phyloP scores from a whole-genome alignment of 2,797 vertebrate genomes.

The Enteromius argenteus region DNA sequence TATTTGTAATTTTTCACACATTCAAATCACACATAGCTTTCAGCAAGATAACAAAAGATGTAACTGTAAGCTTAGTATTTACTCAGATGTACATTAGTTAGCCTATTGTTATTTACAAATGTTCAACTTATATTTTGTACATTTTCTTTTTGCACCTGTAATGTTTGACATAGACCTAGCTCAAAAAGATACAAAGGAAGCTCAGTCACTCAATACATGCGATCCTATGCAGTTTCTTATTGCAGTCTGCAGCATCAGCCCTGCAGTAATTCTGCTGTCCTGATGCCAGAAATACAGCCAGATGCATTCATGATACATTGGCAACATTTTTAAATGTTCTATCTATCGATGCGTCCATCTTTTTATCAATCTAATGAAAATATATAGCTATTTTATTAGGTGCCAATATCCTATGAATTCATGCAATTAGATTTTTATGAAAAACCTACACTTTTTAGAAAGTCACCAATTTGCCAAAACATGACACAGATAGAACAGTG shows the following conservation, averaged over 20 bases:
- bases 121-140: neutral
- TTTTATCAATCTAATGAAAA: neutral
- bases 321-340: neutral
- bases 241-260: neutral
- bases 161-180: neutral
- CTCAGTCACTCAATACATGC: neutral
- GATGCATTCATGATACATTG: neutral
- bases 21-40: neutral
- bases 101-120: neutral
- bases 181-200: neutral
- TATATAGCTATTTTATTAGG: neutral
- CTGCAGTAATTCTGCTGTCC: conserved; percentile 19
- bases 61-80: neutral
- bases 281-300: conserved; percentile 11
- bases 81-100: neutral
- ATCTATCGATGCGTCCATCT: neutral
- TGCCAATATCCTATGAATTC: neutral
- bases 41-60: neutral
- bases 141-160: neutral
- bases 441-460: neutral
- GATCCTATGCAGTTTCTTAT: neutral
- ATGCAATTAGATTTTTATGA: neutral
- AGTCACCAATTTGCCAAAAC: neutral
- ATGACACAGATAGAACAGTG: neutral
- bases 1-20: neutral